Evolutionary conservation across 2,888 invertebrate species (phyloP), one percentile per base, ranked within the genome.

Genomic region (Drosophila mettleri): DNA sequence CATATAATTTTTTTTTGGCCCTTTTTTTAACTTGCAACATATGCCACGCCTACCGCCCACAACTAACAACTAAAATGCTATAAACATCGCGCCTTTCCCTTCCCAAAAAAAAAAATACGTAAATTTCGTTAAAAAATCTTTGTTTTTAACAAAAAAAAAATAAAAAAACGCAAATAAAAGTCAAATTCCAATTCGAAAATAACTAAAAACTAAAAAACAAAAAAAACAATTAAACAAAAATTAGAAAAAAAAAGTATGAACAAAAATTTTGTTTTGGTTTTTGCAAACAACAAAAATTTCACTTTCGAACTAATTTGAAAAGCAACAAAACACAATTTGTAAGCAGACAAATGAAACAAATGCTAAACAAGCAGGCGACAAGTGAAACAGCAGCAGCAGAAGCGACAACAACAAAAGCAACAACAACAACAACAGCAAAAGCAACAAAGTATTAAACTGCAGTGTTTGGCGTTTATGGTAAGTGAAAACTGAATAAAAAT

Each of bases 401-500:
- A 58, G 2, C 46, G 63, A 8, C 54, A 51, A 6, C 46, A 43
- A 2, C 27, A 64, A 12, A 45, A 16, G 7, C 54, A 55, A 7
- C 39, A 59, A 0, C 60, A 51, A 0, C 57, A 52, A 6, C 57
- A 68, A 12, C 51, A 49, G 9, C 46, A 43, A 51, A 36, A 48
- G 61, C 86, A 78, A 71, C 55, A 75, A 65, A 79, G 70, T 83
- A 70, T 89, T 88, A 83, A 83, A 82, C 83, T 83, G 83, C 83
- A 83, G 88, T 85, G 89, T 89, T 83, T 83, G 83, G 68, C 89
- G 83, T 83, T 83, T 83, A 83, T 83, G 83, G 83, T 83, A 45
- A 83, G 82, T 80, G 7, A 1, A 10, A 2, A 6, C 10, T 10
- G n/a, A 16, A 6, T 10, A 2, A 18, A 22, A 3, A 29, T 12